Percentiles rank a stretch among this genome's conserved stretches.
Conservation (phyloP, 2,797 vertebrate genomes). For the Melanotaenia nigrans region DNA sequence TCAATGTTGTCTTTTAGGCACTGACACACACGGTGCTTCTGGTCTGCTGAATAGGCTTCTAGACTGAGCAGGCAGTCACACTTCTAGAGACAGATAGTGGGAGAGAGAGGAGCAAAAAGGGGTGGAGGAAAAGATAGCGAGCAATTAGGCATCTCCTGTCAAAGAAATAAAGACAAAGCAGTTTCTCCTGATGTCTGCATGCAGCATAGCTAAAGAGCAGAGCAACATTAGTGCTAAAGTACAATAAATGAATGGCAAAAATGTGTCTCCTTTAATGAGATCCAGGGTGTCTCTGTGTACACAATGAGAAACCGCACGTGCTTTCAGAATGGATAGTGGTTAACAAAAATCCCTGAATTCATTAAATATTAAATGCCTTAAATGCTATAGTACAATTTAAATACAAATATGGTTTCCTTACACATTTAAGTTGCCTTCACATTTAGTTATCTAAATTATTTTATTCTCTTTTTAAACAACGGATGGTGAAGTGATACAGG, state of each 20-base stretch:
- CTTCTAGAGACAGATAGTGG: conserved; percentile 82
- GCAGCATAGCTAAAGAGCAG: not conserved
- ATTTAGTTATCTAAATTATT: conserved; percentile 27
- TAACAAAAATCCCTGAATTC: conserved; percentile 21
- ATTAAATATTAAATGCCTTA: not conserved
- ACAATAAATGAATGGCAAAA: conserved; percentile 13
- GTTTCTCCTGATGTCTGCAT: conserved; percentile 23
- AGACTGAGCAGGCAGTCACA: conserved; percentile 96
- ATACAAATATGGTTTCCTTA: not conserved
- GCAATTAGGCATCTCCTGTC: conserved; percentile 63
- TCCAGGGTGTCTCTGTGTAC: not conserved
- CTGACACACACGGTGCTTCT: conserved; percentile 95
- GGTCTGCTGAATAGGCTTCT: conserved; percentile 92
- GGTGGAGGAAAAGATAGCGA: conserved; percentile 48
- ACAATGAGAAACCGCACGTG: not conserved
- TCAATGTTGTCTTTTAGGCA: conserved; percentile 94
- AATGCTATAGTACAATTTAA: not conserved
- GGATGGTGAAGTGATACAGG: conserved; percentile 22
- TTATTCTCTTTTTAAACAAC: conserved; percentile 28
- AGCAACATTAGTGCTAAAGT: not conserved
- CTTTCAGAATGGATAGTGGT: conserved; percentile 16
- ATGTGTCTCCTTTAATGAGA: not conserved
- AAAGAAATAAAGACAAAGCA: conserved; percentile 36
- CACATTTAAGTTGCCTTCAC: not conserved
- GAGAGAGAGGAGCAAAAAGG: conserved; percentile 17